Percentiles rank a stretch among this genome's conserved stretches.
These are phyloP conservation scores for Strigops habroptila DNA, from an alignment of 2,113 vertebrate species.

Conservation along the genomic window DNA sequence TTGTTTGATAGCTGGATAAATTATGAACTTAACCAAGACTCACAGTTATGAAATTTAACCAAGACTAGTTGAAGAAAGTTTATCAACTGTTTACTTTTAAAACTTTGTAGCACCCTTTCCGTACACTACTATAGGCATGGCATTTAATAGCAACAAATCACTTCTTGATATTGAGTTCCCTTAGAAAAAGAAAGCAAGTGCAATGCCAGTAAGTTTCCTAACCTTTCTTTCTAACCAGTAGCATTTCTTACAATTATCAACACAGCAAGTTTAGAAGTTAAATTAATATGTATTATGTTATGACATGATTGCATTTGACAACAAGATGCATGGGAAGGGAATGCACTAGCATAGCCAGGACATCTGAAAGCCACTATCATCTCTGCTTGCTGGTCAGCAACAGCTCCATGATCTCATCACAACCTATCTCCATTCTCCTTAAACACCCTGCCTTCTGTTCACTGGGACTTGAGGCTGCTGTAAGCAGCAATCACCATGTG, in stretches of 20 bases:
- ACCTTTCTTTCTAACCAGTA: not conserved
- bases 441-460: not conserved
- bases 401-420: not conserved
- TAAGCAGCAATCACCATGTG: accelerated
- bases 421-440: not conserved
- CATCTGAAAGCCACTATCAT: not conserved
- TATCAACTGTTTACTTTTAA: not conserved
- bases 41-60: not conserved
- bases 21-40: not conserved
- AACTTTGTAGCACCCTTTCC: not conserved
- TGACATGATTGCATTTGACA: not conserved
- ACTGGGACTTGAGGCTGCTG: not conserved
- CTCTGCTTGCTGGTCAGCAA: not conserved
- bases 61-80: not conserved
- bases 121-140: not conserved
- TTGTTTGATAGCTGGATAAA: not conserved
- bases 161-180: not conserved
- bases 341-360: not conserved
- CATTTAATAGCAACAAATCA: not conserved
- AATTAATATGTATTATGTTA: not conserved
- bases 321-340: not conserved
- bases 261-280: not conserved
- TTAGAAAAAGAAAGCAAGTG: not conserved
- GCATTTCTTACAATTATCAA: not conserved
- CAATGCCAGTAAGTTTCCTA: not conserved